Conservation (phyloP, 2,113 vertebrate species). For the Apaloderma vittatum region DNA sequence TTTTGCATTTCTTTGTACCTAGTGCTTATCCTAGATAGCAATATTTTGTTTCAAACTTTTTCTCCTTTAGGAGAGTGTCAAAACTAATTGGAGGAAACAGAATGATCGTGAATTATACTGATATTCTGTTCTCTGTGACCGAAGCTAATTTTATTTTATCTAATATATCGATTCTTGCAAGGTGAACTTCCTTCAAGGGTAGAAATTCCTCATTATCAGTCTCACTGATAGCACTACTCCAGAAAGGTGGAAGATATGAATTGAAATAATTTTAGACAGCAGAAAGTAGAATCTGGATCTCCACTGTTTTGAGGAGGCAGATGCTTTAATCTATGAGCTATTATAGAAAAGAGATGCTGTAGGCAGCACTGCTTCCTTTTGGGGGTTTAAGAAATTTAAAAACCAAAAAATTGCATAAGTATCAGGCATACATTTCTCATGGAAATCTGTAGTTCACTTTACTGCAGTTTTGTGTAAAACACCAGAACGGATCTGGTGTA, state of each 20-base stretch:
- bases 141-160: not conserved
- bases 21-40: not conserved
- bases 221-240: not conserved
- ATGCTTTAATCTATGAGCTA: rapidly evolving
- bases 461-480: not conserved
- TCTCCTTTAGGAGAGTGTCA: not conserved
- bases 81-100: not conserved
- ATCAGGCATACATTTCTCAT: not conserved
- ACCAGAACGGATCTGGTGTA: not conserved
- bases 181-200: not conserved
- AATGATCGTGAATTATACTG: not conserved
- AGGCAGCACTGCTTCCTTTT: not conserved
- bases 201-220: not conserved
- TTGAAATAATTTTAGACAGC: not conserved
- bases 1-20: not conserved
- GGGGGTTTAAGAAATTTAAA: not conserved
- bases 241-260: not conserved
- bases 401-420: not conserved
- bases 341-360: not conserved
- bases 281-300: not conserved
- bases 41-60: not conserved
- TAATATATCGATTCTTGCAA: not conserved
- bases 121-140: not conserved
- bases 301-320: not conserved
- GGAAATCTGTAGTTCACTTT: not conserved